Base-by-base conservation (phyloP, 2,888 invertebrate genomes). In the Lycocerus yunnanus region DNA sequence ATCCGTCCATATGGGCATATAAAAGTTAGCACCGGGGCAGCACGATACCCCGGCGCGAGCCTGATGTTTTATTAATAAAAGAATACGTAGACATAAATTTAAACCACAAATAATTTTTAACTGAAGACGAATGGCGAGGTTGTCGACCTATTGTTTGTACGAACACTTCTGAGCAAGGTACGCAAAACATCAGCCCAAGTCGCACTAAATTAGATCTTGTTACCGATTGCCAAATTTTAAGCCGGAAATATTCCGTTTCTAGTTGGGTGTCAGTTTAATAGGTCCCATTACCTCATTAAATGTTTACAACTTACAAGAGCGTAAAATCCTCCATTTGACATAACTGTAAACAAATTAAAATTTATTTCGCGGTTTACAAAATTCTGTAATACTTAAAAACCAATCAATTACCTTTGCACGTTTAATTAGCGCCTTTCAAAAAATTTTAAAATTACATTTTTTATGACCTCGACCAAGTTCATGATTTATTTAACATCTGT, bases 241-340 rank as follows among this genome's bases (percentile, higher is more conserved):
- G 61, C 61, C 61, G 61, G 61, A 63, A 63, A 63, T 63, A 63
- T 63, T 63, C 61, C 16, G 61, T 63, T 63, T 63, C 16, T 63
- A 63, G 18, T 20, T 16, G 20, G 61, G 61, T 63, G 61, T 20
- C 20, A 63, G 16, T 63, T 63, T 63, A 63, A 63, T 63, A 20
- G 61, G 13, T 18, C 61, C 61, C 16, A 63, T 63, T 63, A 18
- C 43, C 43, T 43, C n/a, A 43, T 43, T 43, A 43, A 43, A 43
- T 43, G 43, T 43, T 43, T 43, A 43, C 43, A 43, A 63, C 20
- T 63, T 18, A 18, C 61, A 63, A 63, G 61, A 63, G 13, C 18
- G 20, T 16, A 63, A 63, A 63, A 63, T 63, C 61, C 8, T 20
- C 61, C 16, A 63, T 18, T 63, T 63, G 20, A 20, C 20, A 63